phyloP scores from a whole-genome alignment of 2,888 invertebrate species.

The Ypsolopha scabrella region DNA sequence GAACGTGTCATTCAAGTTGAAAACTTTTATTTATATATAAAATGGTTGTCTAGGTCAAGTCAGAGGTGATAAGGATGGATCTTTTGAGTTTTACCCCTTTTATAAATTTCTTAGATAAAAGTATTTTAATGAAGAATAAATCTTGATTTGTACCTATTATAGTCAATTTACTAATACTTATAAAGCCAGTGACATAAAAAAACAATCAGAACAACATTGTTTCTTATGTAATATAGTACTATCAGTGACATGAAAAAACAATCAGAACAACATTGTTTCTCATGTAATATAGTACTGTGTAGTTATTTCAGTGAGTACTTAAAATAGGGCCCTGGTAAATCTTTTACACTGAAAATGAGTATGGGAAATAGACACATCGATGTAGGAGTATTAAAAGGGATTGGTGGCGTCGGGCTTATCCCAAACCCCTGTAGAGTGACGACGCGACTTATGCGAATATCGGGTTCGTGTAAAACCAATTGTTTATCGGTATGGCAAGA shows the following conservation, averaged over 20 bases:
- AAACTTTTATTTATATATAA: too few relatives aligned
- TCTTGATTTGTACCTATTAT: too few relatives aligned
- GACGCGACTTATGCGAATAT: not conserved
- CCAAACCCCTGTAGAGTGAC: not conserved
- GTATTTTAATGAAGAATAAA: too few relatives aligned
- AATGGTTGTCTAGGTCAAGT: too few relatives aligned
- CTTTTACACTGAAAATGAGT: not conserved
- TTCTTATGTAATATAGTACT: not conserved
- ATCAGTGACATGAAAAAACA: too few relatives aligned
- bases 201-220: not conserved
- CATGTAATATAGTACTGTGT: not conserved
- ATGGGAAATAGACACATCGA: not conserved
- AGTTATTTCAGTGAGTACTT: not conserved
- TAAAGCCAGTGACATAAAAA: too few relatives aligned
- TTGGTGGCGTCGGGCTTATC: not conserved
- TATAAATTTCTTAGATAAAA: too few relatives aligned
- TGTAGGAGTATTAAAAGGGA: not conserved
- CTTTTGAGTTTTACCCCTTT: too few relatives aligned
- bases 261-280: not conserved
- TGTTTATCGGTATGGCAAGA: not conserved
- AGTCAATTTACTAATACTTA: too few relatives aligned
- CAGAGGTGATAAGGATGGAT: too few relatives aligned
- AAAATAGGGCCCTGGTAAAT: not conserved
- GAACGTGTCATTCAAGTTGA: too few relatives aligned
- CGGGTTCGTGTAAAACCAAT: not conserved